Evolutionary conservation across 2,888 invertebrate species (phyloP).

Genomic region (Meiosimyza decipiens): DNA sequence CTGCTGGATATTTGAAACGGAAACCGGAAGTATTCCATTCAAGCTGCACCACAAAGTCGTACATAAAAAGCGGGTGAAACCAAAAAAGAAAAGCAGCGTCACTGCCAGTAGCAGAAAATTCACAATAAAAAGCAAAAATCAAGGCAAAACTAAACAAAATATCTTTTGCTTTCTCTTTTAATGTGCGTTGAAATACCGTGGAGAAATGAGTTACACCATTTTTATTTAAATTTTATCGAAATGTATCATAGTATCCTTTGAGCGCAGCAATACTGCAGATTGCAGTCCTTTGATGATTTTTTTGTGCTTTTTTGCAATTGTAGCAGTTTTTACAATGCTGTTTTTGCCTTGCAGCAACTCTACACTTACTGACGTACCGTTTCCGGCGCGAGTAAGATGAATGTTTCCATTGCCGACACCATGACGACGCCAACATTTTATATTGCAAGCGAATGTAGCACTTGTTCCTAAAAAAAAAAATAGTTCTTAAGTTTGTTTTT

Average conservation of each 20-base stretch:
- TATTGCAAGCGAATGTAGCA: constrained; percentile 9
- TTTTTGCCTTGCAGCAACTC: constrained; percentile 43
- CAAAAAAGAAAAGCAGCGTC: too few relatives aligned
- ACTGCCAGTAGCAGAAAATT: too few relatives aligned
- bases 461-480: neutral
- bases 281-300: constrained; percentile 5
- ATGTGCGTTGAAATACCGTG: constrained; percentile 22
- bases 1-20: constrained; percentile 48
- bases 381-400: constrained; percentile 64
- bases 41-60: constrained; percentile 48
- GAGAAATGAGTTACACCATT: constrained; percentile 25
- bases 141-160: too few relatives aligned
- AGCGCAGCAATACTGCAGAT: constrained; percentile 8
- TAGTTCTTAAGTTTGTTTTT: neutral
- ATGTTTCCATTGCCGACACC: constrained; percentile 61
- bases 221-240: constrained; percentile 32
- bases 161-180: neutral
- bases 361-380: constrained; percentile 51
- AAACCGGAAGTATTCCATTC: constrained; percentile 60
- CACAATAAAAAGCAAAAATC: too few relatives aligned
- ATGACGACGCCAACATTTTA: constrained; percentile 58
- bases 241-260: constrained; percentile 21
- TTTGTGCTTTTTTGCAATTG: constrained; percentile 2
- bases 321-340: constrained; percentile 16
- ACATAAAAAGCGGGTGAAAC: constrained; percentile 20